phyloP scores from a whole-genome alignment of 2,797 vertebrate species.

The Rhinoraja longicauda region DNA sequence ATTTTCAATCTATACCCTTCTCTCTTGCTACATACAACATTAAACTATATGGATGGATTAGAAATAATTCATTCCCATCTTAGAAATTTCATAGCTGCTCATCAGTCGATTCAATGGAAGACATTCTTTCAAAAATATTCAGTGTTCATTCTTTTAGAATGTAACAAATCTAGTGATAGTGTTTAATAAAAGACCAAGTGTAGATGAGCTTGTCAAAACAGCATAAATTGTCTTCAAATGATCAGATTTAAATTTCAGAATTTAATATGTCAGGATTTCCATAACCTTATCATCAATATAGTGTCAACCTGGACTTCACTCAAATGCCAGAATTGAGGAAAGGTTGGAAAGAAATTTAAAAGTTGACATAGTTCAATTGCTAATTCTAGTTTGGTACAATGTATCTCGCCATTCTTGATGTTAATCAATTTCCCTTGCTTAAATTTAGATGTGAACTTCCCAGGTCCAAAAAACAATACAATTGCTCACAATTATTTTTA shows the following conservation, averaged over 20 bases:
- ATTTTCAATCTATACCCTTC: neutral
- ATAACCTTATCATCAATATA: neutral
- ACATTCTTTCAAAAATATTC: neutral
- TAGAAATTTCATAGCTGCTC: neutral
- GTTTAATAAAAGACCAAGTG: neutral
- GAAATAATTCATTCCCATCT: neutral
- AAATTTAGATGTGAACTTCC: neutral
- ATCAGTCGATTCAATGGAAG: neutral
- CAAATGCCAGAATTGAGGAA: neutral
- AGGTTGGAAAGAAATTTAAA: neutral
- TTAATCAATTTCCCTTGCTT: neutral
- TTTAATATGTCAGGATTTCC: neutral
- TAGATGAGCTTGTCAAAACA: neutral
- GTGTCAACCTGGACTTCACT: too few species aligned
- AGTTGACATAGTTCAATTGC: neutral
- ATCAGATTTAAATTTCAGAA: neutral
- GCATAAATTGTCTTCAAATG: neutral
- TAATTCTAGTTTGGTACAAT: neutral
- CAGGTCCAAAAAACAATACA: neutral
- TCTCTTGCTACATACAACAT: neutral
- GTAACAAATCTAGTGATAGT: neutral
- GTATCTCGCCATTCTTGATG: neutral
- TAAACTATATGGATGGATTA: neutral
- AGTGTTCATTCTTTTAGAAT: neutral
- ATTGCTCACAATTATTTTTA: neutral